Conservation (phyloP, 23 tunicate species). For the Styela clava region DNA sequence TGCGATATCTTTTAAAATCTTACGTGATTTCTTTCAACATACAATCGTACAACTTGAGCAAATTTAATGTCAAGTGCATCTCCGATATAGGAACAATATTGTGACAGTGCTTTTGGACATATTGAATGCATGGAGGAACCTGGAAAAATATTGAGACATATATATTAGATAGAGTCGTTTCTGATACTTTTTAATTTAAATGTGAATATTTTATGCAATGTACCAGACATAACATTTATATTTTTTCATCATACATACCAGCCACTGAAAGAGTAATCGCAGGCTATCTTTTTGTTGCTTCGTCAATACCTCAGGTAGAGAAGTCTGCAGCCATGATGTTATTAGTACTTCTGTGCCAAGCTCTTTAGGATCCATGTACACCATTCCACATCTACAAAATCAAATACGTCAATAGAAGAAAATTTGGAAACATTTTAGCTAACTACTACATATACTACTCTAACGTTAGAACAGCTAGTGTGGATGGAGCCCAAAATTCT, state of each 20-base stretch:
- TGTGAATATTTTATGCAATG: too few relatives aligned
- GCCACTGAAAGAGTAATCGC: conserved; percentile 66
- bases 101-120: conserved; percentile 69
- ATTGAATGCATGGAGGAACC: conserved; percentile 85
- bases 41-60: conserved; percentile 70
- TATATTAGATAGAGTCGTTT: too few relatives aligned
- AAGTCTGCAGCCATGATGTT: conserved; percentile 72
- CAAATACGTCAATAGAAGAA: too few relatives aligned
- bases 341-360: conserved; percentile 70
- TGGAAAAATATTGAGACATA: too few relatives aligned
- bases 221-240: too few relatives aligned
- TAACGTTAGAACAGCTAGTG: too few relatives aligned
- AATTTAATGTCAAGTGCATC: conserved; percentile 72
- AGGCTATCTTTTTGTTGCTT: conserved; percentile 79
- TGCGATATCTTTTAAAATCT: too few relatives aligned
- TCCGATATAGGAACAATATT: conserved; percentile 56
- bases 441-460: too few relatives aligned
- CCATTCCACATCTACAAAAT: conserved; percentile 72
- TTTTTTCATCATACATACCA: too few relatives aligned
- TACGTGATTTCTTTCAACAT: conserved; percentile 67
- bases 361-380: conserved; percentile 90
- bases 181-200: too few relatives aligned
- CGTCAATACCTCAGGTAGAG: conserved; percentile 62
- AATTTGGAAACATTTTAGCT: too few relatives aligned
- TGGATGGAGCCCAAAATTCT: too few relatives aligned